These are phyloP conservation scores for Nomada flava DNA, from an alignment of 2,888 invertebrate genomes.

Conservation along the genomic window DNA sequence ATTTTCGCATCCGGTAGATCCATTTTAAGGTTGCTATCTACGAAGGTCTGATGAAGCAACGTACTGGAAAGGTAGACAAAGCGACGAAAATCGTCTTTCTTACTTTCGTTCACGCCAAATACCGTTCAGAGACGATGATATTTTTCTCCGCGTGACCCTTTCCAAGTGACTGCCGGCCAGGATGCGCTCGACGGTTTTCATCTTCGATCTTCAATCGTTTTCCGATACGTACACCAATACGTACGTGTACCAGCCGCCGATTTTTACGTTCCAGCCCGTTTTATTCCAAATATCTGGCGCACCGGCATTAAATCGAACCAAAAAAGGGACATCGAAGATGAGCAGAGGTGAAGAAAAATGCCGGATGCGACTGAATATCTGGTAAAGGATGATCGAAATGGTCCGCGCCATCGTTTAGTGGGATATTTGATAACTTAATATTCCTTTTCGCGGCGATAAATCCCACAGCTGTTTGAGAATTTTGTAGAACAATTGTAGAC, in stretches of 20 bases:
- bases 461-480: too few relatives aligned
- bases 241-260: conserved; percentile 64
- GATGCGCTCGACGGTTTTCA: conserved; percentile 70
- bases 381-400: background rate
- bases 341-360: conserved; percentile 9
- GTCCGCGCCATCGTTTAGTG: background rate
- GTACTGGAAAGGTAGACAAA: conserved; percentile 6
- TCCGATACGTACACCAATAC: conserved; percentile 73
- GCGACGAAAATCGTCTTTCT: conserved; percentile 35
- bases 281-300: conserved; percentile 72
- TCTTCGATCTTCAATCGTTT: conserved; percentile 77
- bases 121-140: conserved; percentile 58
- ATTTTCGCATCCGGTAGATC: too few relatives aligned
- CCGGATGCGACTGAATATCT: conserved; percentile 27
- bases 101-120: conserved; percentile 49
- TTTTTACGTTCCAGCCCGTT: conserved; percentile 71
- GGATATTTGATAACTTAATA: conserved; percentile 6
- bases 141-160: conserved; percentile 61
- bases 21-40: background rate
- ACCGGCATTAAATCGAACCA: conserved; percentile 54
- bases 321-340: conserved; percentile 34
- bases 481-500: too few relatives aligned
- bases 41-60: conserved; percentile 25
- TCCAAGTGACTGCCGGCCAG: conserved; percentile 52
- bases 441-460: background rate